Evolutionary conservation across 1,140 invertebrate species (phyloP), one percentile per base, ranked within the genome.

Genomic region (Protaetia brevitarsis): DNA sequence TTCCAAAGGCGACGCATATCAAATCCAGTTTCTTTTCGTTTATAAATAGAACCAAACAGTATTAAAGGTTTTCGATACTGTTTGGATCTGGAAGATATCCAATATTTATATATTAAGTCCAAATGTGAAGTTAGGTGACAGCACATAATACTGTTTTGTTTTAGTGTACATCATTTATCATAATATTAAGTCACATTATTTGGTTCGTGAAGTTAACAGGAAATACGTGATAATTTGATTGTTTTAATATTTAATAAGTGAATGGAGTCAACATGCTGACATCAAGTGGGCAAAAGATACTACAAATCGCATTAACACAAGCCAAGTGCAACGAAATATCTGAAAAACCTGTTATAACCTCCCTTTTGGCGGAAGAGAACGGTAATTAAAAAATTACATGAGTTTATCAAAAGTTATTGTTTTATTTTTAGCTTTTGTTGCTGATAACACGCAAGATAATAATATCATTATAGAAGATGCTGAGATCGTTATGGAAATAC

Each of bases 311-410:
- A 63, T 26, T 63, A 63, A 63, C 27, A 63, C 31, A 36, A 10
- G 34, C 60, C 60, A 63, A 63, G 60, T 63, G 31, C 21, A 64
- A 56, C 45, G 27, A 64, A 64, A 64, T 64, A 64, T 30, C 41
- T 64, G 29, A 64, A 64, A 64, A 64, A 56, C 63, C 63, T 64
- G 63, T 64, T 64, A 64, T 64, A 64, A 30, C 27, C 45, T 57
- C 63, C 56, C 45, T 64, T 64, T 64, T 56, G 45, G 21, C 41
- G 16, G 41, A 51, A n/a, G 26, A 63, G 30, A 63, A 63, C 19
- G 51, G 63, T 65, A 65, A 65, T 57, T 65, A 65, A 34, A 58
- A 65, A 31, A 57, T 57, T 57, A 34, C 21, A 65, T 45, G 37
- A 63, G 37, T 65, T 65, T 31, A 65, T 57, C 30, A 28, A 65